Base-by-base conservation (phyloP, 2,888 invertebrate species). In the Nebria brevicollis region DNA sequence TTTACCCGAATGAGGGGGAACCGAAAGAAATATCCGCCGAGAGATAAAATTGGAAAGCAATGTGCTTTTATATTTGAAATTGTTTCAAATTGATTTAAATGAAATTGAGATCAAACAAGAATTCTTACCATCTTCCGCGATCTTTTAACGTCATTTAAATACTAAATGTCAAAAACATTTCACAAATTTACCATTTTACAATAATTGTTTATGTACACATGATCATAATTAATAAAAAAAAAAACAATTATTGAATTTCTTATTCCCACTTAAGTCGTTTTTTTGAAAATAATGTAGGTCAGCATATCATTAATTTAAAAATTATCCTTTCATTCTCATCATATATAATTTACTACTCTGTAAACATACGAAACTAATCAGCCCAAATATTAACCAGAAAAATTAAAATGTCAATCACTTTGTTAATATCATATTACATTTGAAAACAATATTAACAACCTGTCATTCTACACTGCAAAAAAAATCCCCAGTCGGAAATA, bases 341-440 rank as follows among this genome's bases (percentile, higher is more conserved):
- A 34, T 34, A 34, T 34, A 34, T 34, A 34, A 34, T 34, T 34
- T 72, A 72, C 34, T 65, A 77, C 72, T 72, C 65, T 65, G 70
- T 54, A 77, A 77, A 77, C 72, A 65, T 77, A 77, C 72, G 64
- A 77, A 72, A 72, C 77, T 72, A 77, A 77, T 77, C 77, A 77
- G 8, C 11, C 11, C 54, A 54, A 54, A 54, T 54, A 13, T 54
- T 8, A 54, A 54, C 4, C 54, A 54, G 13, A 54, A 64, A 77
- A 77, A 77, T 77, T 77, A 77, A 77, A 68, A 68, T 77, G 77
- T 65, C 77, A 77, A 77, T 77, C 77, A 72, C 7, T 41, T 77
- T 68, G 54, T 77, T 68, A 77, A 72, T 54, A 77, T 72, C 77
- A 77, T 72, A 72, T 72, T 26, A 72, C 65, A 77, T 72, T 54